Evolutionary conservation across 2,888 invertebrate species (phyloP).

Genomic region (Xestia c-nigrum): DNA sequence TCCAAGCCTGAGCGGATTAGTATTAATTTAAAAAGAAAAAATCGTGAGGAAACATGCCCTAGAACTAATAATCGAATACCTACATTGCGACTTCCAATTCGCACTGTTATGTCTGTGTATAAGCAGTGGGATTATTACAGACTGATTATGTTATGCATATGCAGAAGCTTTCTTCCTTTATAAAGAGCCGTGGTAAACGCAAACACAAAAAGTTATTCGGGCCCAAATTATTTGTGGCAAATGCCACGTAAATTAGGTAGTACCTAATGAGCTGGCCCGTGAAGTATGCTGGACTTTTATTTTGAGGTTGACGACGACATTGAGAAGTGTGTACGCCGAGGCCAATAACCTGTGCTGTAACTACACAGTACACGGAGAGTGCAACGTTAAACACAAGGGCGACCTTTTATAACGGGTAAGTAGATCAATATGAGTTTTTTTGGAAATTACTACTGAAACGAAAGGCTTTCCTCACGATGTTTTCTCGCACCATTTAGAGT

Average conservation of each 20-base stretch:
- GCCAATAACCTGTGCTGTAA: slow-evolving; percentile 44
- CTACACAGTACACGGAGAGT: slow-evolving; percentile 20
- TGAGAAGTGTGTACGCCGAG: slow-evolving; percentile 37
- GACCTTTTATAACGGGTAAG: slow-evolving; percentile 14
- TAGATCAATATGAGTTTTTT: background rate
- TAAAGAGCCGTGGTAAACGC: slow-evolving; percentile 11
- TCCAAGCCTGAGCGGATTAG: background rate
- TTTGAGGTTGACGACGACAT: slow-evolving; percentile 48
- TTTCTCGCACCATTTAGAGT: background rate
- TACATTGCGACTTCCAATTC: too few species aligned
- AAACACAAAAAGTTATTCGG: slow-evolving; percentile 26
- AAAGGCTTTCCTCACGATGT: background rate
- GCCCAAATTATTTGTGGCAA: slow-evolving; percentile 49
- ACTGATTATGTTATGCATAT: background rate
- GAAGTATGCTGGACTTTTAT: slow-evolving; percentile 57
- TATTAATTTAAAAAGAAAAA: background rate
- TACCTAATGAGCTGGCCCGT: slow-evolving; percentile 49
- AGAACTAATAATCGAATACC: background rate
- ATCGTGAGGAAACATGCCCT: background rate
- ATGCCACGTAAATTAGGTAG: slow-evolving; percentile 39
- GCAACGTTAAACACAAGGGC: slow-evolving; percentile 21
- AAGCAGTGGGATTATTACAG: background rate
- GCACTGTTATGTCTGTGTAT: background rate
- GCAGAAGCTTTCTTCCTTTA: slow-evolving; percentile 4
- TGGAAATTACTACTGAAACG: background rate